These are phyloP conservation scores for Drosophila anceps DNA, from an alignment of 2,888 invertebrate genomes.

Conservation along the genomic window DNA sequence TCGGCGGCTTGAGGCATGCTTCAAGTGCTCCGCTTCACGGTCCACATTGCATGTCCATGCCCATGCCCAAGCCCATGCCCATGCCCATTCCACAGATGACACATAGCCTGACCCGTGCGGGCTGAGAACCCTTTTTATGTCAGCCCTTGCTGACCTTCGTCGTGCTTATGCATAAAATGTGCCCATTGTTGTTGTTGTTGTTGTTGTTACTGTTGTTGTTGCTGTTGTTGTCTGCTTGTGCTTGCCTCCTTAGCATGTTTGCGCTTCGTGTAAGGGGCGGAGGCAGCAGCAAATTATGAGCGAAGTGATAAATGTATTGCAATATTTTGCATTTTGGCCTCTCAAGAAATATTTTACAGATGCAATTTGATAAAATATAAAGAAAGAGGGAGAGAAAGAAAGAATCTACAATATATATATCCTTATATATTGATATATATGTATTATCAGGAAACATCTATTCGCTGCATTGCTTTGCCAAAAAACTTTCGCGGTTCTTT, in stretches of 20 bases:
- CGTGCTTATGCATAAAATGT: slow-evolving; percentile 63
- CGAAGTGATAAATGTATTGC: slow-evolving; percentile 45
- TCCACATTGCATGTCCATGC: slow-evolving; percentile 6
- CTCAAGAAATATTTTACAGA: neutral
- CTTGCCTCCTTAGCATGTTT: slow-evolving; percentile 11
- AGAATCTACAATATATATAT: too few relatives aligned
- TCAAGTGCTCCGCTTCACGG: slow-evolving; percentile 42
- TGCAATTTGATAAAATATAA: neutral
- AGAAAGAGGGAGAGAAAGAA: too few relatives aligned
- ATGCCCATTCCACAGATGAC: slow-evolving; percentile 6
- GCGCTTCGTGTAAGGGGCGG: neutral
- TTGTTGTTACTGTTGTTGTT: slow-evolving; percentile 19
- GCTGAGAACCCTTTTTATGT: slow-evolving; percentile 38
- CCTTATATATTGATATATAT: too few relatives aligned
- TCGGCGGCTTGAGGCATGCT: slow-evolving; percentile 20
- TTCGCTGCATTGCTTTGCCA: too few relatives aligned
- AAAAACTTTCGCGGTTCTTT: too few relatives aligned
- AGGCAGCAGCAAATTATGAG: slow-evolving; percentile 28
- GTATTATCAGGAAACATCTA: too few relatives aligned
- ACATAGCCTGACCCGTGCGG: slow-evolving; percentile 3
- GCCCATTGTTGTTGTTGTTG: slow-evolving; percentile 25
- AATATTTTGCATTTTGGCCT: slow-evolving; percentile 12
- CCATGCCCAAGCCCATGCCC: neutral
- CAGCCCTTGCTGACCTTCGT: slow-evolving; percentile 62
- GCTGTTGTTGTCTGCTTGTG: neutral